phyloP scores from a whole-genome alignment of 2,113 vertebrate genomes.

The Trogon surrucura region DNA sequence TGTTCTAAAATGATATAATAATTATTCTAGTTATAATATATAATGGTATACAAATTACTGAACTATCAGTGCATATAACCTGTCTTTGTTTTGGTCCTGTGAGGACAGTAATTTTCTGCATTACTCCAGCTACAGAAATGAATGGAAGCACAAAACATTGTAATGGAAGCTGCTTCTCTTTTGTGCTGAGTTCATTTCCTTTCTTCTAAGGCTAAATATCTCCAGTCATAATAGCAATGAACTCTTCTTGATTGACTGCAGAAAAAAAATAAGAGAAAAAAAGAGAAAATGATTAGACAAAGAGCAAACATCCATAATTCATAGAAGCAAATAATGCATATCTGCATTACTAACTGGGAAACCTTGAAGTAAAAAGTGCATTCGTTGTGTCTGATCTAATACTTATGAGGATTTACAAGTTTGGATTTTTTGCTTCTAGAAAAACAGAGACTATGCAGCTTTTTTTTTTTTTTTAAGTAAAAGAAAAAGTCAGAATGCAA shows the following conservation, averaged over 20 bases:
- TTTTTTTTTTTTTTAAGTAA: background rate
- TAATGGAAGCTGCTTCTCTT: conserved; percentile 30
- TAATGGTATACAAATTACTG: conserved; percentile 52
- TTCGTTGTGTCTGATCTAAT: background rate
- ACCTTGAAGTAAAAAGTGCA: background rate
- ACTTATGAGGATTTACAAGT: background rate
- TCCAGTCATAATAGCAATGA: conserved; percentile 94
- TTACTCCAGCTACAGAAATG: conserved; percentile 47
- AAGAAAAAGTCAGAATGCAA: background rate
- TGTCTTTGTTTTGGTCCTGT: conserved; percentile 60
- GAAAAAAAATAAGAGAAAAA: conserved; percentile 39
- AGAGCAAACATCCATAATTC: background rate
- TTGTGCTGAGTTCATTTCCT: background rate
- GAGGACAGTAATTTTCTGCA: conserved; percentile 34
- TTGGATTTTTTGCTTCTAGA: background rate
- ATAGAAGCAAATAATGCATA: background rate
- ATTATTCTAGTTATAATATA: background rate
- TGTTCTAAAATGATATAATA: conserved; percentile 28
- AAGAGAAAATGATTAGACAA: conserved; percentile 48
- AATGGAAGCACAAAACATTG: conserved; percentile 35
- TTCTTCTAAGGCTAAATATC: conserved; percentile 84
- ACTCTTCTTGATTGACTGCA: conserved; percentile 95
- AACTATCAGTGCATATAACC: conserved; percentile 56
- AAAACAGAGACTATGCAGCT: background rate
- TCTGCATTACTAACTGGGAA: background rate